phyloP scores from a whole-genome alignment of 2,113 vertebrate species.

The Dasyurus viverrinus region DNA sequence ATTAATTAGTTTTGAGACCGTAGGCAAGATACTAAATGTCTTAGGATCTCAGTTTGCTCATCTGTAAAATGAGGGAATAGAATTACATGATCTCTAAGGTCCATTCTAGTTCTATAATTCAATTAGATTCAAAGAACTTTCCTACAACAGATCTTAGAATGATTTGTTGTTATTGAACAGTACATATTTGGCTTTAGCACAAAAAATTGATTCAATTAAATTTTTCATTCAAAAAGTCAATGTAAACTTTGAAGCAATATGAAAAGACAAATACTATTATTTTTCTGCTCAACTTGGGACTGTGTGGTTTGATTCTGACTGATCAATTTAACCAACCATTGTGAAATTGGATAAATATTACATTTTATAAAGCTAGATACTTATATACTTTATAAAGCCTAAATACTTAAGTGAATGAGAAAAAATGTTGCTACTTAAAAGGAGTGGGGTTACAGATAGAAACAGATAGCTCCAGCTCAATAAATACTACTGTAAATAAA shows the following conservation, averaged over 20 bases:
- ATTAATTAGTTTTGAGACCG: neutral
- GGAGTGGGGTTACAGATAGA: neutral
- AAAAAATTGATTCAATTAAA: neutral
- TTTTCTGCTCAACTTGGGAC: neutral
- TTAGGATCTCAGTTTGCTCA: neutral
- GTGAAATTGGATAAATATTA: neutral
- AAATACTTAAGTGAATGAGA: neutral
- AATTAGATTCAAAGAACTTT: neutral
- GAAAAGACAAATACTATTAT: neutral
- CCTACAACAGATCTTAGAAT: neutral
- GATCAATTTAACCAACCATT: neutral
- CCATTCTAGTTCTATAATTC: neutral
- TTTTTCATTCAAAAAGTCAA: neutral
- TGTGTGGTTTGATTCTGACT: fast-evolving
- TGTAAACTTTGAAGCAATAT: neutral
- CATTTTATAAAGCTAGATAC: neutral
- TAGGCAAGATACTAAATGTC: neutral
- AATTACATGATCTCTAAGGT: neutral
- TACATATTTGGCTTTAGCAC: conserved; percentile 1
- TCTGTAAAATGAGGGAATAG: neutral
- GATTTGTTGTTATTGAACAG: conserved; percentile 17
- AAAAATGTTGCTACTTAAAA: neutral
- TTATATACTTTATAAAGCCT: neutral
- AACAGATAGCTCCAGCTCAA: neutral
- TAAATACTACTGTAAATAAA: neutral